A percentile compares a stretch with the other conserved stretches of the same genome.
These are phyloP conservation scores for Anastrepha obliqua DNA, from an alignment of 1,140 invertebrate genomes.

Conservation along the genomic window DNA sequence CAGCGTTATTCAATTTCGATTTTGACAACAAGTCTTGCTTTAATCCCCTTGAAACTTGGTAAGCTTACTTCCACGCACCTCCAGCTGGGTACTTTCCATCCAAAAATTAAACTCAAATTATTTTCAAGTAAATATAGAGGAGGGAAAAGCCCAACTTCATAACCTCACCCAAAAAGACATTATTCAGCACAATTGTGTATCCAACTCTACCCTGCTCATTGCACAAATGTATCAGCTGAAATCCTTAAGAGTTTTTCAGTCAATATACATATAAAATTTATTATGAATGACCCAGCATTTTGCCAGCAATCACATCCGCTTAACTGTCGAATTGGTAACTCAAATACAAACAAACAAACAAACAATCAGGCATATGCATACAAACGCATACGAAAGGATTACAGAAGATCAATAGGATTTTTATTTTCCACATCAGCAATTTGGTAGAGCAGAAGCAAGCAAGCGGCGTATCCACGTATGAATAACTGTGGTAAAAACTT, in stretches of 20 bases:
- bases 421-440: neutral
- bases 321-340: conserved; percentile 14
- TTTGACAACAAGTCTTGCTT: neutral
- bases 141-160: too few species aligned
- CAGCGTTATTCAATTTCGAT: too few species aligned
- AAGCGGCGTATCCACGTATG: neutral
- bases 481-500: neutral
- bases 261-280: neutral
- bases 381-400: neutral
- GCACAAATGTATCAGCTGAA: neutral
- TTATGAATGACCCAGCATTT: neutral
- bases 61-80: too few species aligned
- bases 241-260: neutral
- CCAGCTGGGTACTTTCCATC: too few species aligned
- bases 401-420: conserved; percentile 22
- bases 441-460: neutral
- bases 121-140: too few species aligned
- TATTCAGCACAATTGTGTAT: neutral
- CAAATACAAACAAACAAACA: conserved; percentile 29
- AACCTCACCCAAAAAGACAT: too few species aligned
- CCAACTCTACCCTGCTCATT: neutral
- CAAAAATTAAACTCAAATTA: too few species aligned
- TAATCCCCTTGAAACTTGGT: neutral
- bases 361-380: neutral
- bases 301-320: conserved; percentile 10